Conservation (phyloP, 2,113 vertebrate genomes). For the Zosterops lateralis region DNA sequence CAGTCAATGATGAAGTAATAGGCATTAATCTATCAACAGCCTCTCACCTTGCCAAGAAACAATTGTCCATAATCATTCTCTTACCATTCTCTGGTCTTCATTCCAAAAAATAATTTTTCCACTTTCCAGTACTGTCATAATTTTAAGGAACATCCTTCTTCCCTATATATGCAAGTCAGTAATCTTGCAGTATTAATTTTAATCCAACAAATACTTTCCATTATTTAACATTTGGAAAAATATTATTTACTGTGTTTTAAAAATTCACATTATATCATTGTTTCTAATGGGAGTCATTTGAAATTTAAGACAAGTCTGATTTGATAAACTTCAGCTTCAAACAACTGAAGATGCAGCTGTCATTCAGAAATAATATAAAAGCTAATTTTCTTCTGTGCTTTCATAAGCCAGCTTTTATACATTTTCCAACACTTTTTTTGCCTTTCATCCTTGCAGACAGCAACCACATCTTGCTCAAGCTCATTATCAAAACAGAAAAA, state of each 20-base stretch:
- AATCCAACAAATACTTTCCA: background rate
- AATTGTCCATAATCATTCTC: background rate
- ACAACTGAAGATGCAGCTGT: background rate
- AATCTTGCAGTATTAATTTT: background rate
- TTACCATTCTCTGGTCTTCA: background rate
- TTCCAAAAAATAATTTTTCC: background rate
- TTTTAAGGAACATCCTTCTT: background rate
- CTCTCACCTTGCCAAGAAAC: background rate
- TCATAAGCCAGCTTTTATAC: background rate
- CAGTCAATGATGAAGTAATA: background rate
- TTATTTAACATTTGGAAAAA: background rate
- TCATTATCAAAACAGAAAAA: background rate
- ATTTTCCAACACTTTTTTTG: background rate
- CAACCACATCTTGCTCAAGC: background rate
- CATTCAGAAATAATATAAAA: background rate
- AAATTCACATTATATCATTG: background rate
- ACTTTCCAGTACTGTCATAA: background rate
- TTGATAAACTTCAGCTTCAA: background rate
- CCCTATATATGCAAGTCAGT: background rate
- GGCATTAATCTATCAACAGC: background rate
- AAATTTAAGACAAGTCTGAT: background rate
- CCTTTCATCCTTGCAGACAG: background rate
- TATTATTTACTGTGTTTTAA: background rate
- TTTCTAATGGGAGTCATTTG: background rate
- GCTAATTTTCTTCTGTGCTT: background rate